These are phyloP conservation scores for Eristalis tenax DNA, from an alignment of 2,888 invertebrate species.

Conservation along the genomic window DNA sequence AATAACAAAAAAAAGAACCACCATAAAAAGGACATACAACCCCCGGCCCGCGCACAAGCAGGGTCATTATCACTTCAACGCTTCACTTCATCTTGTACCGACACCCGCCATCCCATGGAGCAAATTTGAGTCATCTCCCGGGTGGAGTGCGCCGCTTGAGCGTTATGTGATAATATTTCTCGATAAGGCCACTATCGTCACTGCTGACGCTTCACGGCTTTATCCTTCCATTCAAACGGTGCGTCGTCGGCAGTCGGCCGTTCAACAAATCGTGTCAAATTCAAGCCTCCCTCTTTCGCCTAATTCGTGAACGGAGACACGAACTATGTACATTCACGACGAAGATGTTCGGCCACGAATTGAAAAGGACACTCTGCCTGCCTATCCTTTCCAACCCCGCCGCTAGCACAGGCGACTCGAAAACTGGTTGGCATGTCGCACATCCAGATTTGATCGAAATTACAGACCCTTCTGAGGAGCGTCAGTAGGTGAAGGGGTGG, in stretches of 20 bases:
- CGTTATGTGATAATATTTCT: slow-evolving; percentile 47
- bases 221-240: neutral
- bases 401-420: neutral
- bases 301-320: slow-evolving; percentile 28
- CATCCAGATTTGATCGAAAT: slow-evolving; percentile 67
- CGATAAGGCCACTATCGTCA: slow-evolving; percentile 57
- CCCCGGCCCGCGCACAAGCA: slow-evolving; percentile 13
- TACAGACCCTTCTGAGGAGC: slow-evolving; percentile 22
- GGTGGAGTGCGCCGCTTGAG: slow-evolving; percentile 2
- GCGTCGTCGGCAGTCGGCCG: neutral
- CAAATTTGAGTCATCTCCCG: slow-evolving; percentile 34
- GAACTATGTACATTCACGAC: neutral
- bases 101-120: neutral
- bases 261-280: slow-evolving; percentile 11
- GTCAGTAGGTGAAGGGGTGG: no score
- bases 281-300: neutral
- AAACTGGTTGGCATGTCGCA: slow-evolving; percentile 24
- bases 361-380: neutral
- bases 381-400: neutral
- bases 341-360: neutral
- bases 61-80: slow-evolving; percentile 58
- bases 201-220: slow-evolving; percentile 25
- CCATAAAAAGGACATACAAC: slow-evolving; percentile 14
- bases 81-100: slow-evolving; percentile 25
- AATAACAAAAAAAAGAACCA: neutral